phyloP scores from a whole-genome alignment of 2,113 vertebrate species.

The Eurypyga helias region DNA sequence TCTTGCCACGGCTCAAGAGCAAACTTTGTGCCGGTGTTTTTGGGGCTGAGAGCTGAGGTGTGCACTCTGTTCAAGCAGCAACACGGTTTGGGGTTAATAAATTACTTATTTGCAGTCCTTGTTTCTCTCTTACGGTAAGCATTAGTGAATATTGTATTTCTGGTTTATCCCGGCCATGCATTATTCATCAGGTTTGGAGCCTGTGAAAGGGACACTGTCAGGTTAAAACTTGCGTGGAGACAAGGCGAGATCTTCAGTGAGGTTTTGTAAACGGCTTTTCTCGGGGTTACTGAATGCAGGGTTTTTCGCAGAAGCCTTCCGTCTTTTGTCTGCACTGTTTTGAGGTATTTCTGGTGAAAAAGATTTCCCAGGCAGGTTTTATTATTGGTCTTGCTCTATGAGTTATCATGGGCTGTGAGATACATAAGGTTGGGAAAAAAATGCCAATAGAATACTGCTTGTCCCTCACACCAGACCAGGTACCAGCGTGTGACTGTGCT shows the following conservation, averaged over 20 bases:
- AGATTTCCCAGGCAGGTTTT: not conserved
- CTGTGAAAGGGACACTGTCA: constrained; percentile 57
- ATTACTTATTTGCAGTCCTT: constrained; percentile 47
- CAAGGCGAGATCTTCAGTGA: not conserved
- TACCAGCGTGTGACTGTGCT: fast-evolving
- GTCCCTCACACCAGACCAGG: not conserved
- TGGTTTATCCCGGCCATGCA: constrained; percentile 36
- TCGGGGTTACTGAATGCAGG: not conserved
- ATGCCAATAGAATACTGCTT: not conserved
- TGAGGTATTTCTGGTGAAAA: constrained; percentile 8
- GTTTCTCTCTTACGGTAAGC: constrained; percentile 31
- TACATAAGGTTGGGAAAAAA: not conserved
- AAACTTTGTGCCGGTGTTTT: not conserved
- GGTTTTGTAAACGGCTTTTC: constrained; percentile 27
- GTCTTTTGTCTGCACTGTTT: not conserved
- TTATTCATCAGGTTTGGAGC: constrained; percentile 58
- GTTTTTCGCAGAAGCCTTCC: not conserved
- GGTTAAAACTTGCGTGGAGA: constrained; percentile 55
- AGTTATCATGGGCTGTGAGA: not conserved
- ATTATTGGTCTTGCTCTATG: not conserved
- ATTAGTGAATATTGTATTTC: constrained; percentile 58
- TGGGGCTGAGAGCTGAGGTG: not conserved
- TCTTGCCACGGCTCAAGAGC: not conserved
- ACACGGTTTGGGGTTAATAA: constrained; percentile 31
- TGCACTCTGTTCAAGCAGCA: constrained; percentile 22